Evolutionary conservation across 1,140 invertebrate genomes (phyloP), one percentile per base, ranked within the genome.

Genomic region (Scaptomyza hsui): DNA sequence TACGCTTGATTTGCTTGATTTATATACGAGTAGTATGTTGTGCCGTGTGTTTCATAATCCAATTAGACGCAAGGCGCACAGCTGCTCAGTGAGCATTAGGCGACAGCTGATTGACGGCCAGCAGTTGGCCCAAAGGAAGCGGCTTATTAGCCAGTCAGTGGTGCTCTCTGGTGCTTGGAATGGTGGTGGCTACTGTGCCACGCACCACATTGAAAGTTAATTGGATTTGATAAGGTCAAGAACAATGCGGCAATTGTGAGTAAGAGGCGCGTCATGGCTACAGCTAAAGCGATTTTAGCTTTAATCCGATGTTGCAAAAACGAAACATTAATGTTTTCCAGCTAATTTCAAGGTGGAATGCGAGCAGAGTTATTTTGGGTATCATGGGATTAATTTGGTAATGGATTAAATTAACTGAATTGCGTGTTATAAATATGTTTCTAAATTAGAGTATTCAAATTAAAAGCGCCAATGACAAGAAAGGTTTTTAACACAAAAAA

Each of bases 171-270:
- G 52, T 44, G 75, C 32, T 55, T 53, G 32, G 35, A 18, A 19
- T 10, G 9, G 26, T 29, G 26, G 6, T 39, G 35, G 72, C 82
- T 86, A 88, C 82, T 57, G 82, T 88, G 74, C 78, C 81, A 86
- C 82, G 81, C 81, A 85, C 53, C 72, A 59, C 72, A 79, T 72
- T 78, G 47, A 78, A 19, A 48, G 45, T 60, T 86, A 86, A 86
- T 86, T 81, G 73, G 82, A 86, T 86, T 86, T 62, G 81, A 75
- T 88, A 81, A 78, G 81, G 81, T 86, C 81, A 86, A 86, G 81
- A 86, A 86, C 82, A 86, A 77, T 68, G 57, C 69, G 48, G 19
- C 29, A 45, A 42, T 18, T 47, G 44, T 21, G 39, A 48, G 39
- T 35, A 32, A 61, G 6, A 29, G 67, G 67, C n/a, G 56, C 64